Evolutionary conservation across 2,888 invertebrate genomes (phyloP).

Genomic region (Dorcus hopei): DNA sequence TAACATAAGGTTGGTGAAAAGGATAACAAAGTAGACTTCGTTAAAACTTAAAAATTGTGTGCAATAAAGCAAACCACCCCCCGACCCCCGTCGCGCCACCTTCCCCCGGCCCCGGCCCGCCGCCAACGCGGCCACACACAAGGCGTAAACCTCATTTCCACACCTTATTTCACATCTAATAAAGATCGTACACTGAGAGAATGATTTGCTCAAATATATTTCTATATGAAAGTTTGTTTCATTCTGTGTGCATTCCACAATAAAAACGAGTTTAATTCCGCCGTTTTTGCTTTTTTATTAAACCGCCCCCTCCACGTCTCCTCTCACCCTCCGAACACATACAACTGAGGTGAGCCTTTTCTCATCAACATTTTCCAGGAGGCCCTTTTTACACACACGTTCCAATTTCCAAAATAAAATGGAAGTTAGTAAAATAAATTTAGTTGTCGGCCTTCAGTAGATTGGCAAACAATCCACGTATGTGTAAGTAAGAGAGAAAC

Average conservation of each 20-base stretch:
- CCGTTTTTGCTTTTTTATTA: constrained; percentile 26
- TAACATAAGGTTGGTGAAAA: constrained; percentile 14
- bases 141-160: constrained; percentile 26
- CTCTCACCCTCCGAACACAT: not conserved
- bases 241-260: constrained; percentile 45
- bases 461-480: too few species aligned
- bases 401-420: too few species aligned
- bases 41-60: constrained; percentile 43
- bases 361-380: too few species aligned
- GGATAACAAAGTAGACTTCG: constrained; percentile 40
- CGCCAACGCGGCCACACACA: constrained; percentile 34
- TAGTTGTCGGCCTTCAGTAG: too few species aligned
- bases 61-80: constrained; percentile 40
- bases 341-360: too few species aligned
- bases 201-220: constrained; percentile 45
- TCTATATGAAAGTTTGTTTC: constrained; percentile 40
- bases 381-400: too few species aligned
- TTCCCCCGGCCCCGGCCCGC: not conserved
- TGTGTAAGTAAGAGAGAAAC: too few species aligned
- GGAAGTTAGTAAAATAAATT: too few species aligned
- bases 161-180: constrained; percentile 40
- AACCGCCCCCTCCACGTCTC: not conserved
- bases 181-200: constrained; percentile 36
- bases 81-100: not conserved
- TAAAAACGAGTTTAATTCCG: constrained; percentile 41